phyloP scores from a whole-genome alignment of 2,888 invertebrate species.

The Drosophila recens region DNA sequence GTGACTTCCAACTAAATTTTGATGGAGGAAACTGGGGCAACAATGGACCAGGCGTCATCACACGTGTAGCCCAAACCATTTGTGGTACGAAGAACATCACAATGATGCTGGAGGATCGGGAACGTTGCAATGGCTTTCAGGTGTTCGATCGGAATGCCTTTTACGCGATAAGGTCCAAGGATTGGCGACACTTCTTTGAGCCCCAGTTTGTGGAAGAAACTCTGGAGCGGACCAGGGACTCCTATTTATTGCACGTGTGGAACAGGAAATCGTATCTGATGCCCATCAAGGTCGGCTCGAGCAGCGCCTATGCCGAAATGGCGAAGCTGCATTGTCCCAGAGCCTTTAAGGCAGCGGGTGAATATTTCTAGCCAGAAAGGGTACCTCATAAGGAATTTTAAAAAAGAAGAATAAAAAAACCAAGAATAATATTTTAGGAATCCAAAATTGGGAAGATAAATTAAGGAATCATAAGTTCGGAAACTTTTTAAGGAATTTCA shows the following conservation, averaged over 20 bases:
- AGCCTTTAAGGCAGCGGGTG: slow-evolving; percentile 78
- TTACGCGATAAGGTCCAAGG: slow-evolving; percentile 88
- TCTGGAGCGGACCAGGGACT: slow-evolving; percentile 69
- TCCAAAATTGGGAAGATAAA: no score
- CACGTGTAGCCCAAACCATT: slow-evolving; percentile 87
- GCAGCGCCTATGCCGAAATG: slow-evolving; percentile 78
- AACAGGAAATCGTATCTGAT: slow-evolving; percentile 78
- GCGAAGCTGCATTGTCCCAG: slow-evolving; percentile 82
- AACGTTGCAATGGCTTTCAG: slow-evolving; percentile 87
- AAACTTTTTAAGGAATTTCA: no score
- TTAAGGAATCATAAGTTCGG: no score
- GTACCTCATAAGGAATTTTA: no score
- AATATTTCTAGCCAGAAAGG: neutral
- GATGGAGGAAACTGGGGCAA: slow-evolving; percentile 87
- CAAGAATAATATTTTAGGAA: no score
- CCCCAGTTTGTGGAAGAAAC: slow-evolving; percentile 83
- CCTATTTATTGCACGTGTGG: slow-evolving; percentile 83
- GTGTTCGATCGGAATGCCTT: slow-evolving; percentile 89
- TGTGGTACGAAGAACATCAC: slow-evolving; percentile 86
- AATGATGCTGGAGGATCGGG: slow-evolving; percentile 85
- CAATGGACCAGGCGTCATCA: slow-evolving; percentile 87
- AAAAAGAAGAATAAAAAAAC: no score
- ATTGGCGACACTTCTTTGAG: slow-evolving; percentile 88
- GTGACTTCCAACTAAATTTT: slow-evolving; percentile 86
- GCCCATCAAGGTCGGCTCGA: slow-evolving; percentile 72